Percentiles rank a stretch among this genome's conserved stretches.
phyloP scores from a whole-genome alignment of 2,797 vertebrate species.

The Orestias chungarensis region DNA sequence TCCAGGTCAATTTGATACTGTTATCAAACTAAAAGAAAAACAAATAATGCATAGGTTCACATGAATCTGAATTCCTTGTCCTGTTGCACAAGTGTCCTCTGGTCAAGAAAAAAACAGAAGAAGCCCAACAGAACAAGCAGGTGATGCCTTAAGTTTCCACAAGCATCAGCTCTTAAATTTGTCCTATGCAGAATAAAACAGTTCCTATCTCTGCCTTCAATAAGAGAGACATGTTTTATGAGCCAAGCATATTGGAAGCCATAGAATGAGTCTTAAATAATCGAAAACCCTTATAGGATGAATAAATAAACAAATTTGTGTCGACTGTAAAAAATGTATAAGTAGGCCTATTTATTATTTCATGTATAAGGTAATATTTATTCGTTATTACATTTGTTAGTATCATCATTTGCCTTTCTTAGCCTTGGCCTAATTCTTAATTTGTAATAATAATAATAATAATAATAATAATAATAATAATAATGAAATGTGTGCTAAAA shows the following conservation, averaged over 20 bases:
- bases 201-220: background rate
- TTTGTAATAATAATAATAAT: no score
- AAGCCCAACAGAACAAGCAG: slow-evolving; percentile 32
- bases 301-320: background rate
- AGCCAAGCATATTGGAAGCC: slow-evolving; percentile 1
- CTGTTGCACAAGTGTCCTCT: slow-evolving; percentile 7
- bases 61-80: background rate
- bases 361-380: no score
- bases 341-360: no score
- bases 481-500: background rate
- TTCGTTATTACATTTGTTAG: no score
- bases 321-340: no score
- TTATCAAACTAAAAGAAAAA: background rate
- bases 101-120: slow-evolving; percentile 20
- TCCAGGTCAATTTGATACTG: background rate
- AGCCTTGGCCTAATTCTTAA: no score
- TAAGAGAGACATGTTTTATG: slow-evolving; percentile 17
- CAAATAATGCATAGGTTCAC: slow-evolving; percentile 1
- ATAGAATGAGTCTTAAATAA: background rate
- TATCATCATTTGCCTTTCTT: no score
- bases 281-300: background rate
- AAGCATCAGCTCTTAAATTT: slow-evolving; percentile 20
- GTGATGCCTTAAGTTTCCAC: slow-evolving; percentile 37
- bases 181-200: slow-evolving; percentile 4
- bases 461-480: no score